These are phyloP conservation scores for cat (Felis catus) DNA, from an alignment of 2,113 vertebrate genomes.

Conservation along the genomic window DNA sequence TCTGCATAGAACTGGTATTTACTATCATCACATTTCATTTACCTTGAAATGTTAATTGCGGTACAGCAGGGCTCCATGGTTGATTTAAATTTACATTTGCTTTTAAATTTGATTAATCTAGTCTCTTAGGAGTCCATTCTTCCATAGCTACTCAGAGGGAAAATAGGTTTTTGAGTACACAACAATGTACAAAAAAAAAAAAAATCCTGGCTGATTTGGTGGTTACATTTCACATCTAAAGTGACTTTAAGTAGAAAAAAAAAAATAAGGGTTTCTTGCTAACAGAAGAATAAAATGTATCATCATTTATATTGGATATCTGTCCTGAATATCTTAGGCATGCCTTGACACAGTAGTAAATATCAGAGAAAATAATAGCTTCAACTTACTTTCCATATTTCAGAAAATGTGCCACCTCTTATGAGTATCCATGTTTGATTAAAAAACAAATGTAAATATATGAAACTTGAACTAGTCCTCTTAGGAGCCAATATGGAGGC, in stretches of 20 bases:
- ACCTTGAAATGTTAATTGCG: conserved; percentile 77
- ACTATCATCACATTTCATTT: conserved; percentile 66
- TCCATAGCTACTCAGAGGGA: conserved; percentile 50
- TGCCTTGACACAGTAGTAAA: not conserved
- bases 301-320: not conserved
- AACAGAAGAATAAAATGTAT: not conserved
- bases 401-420: not conserved
- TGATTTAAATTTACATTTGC: conserved; percentile 77
- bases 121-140: conserved; percentile 66
- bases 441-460: not conserved
- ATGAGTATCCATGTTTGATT: not conserved
- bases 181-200: not conserved
- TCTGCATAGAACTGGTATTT: conserved; percentile 51
- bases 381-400: not conserved
- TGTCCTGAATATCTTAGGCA: not conserved
- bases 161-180: conserved; percentile 51
- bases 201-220: not conserved
- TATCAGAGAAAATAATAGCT: not conserved
- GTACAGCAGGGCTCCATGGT: conserved; percentile 58
- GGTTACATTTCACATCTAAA: conserved; percentile 47
- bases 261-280: not conserved
- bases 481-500: not conserved
- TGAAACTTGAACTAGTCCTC: not conserved
- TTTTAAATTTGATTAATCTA: conserved; percentile 76
- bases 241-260: conserved; percentile 34